These are phyloP conservation scores for Mustelus asterias DNA, from an alignment of 2,113 vertebrate species.

Conservation along the genomic window DNA sequence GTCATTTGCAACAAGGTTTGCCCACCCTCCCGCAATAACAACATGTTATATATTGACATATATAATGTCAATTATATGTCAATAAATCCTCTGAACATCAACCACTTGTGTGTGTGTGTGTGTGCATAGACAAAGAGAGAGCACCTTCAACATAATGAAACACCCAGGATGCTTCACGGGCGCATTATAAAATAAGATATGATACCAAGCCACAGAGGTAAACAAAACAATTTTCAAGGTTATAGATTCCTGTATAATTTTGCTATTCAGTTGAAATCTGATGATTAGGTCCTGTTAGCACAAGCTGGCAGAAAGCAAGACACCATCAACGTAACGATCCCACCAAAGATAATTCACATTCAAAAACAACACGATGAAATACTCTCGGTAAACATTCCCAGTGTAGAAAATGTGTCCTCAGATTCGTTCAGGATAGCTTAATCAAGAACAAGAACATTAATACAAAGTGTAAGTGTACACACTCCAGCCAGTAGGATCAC, in stretches of 20 bases:
- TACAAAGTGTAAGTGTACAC: background rate
- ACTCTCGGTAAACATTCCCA: background rate
- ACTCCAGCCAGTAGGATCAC: background rate
- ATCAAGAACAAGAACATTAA: background rate
- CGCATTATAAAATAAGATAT: background rate
- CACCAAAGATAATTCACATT: background rate
- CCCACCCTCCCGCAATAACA: background rate
- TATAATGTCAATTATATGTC: background rate
- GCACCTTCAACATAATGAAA: background rate
- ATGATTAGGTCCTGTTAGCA: background rate
- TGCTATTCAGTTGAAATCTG: background rate
- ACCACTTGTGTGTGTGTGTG: background rate
- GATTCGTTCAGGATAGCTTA: background rate
- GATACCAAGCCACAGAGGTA: too few species aligned
- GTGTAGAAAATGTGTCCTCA: background rate
- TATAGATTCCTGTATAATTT: background rate
- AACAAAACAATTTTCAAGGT: background rate
- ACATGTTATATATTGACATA: background rate
- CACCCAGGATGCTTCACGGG: background rate
- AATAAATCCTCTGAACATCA: background rate
- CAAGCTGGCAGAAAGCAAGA: background rate
- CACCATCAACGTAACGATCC: background rate
- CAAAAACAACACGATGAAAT: background rate
- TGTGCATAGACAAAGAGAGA: background rate
- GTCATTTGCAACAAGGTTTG: background rate